A percentile compares a stretch with the other conserved stretches of the same genome.
Evolutionary conservation across 92 coral and sea anemone species (phyloP).

Genomic region (Palythoa caribaeorum): DNA sequence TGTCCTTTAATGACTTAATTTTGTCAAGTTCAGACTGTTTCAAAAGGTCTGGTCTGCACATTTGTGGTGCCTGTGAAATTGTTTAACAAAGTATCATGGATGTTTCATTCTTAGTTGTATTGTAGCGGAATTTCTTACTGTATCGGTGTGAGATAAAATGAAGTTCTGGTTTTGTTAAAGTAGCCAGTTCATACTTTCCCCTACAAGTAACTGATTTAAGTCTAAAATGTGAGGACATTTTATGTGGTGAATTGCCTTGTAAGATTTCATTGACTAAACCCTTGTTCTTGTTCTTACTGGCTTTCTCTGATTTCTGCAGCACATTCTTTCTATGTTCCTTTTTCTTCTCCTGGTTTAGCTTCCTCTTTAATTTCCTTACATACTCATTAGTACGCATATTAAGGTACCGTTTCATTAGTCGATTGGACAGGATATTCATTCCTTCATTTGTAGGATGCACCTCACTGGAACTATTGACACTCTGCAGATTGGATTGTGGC

Average conservation of each 20-base stretch:
- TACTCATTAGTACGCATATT: constrained; percentile 65
- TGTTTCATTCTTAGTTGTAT: constrained; percentile 8
- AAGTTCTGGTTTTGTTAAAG: constrained; percentile 31
- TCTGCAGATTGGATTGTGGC: too few relatives aligned
- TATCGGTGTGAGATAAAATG: constrained; percentile 42
- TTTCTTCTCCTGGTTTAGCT: constrained; percentile 46
- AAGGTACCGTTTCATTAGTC: constrained; percentile 31
- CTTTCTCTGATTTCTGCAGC: constrained; percentile 25
- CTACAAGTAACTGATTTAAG: constrained; percentile 46
- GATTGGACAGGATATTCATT: neutral
- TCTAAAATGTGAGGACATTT: constrained; percentile 31
- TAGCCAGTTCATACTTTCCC: constrained; percentile 29
- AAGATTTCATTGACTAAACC: neutral
- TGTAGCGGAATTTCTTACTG: neutral
- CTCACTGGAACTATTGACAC: too few relatives aligned
- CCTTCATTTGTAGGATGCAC: too few relatives aligned
- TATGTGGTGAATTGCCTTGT: constrained; percentile 31
- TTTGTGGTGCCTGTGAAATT: neutral
- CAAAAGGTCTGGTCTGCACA: neutral
- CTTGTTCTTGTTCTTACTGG: too few relatives aligned
- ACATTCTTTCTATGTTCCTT: constrained; percentile 57
- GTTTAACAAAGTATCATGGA: neutral
- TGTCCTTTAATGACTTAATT: neutral
- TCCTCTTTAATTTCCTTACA: constrained; percentile 48
- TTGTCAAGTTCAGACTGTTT: neutral